Conservation (phyloP, 2,797 vertebrate species). For the Parauchenoglanis ngamensis region DNA sequence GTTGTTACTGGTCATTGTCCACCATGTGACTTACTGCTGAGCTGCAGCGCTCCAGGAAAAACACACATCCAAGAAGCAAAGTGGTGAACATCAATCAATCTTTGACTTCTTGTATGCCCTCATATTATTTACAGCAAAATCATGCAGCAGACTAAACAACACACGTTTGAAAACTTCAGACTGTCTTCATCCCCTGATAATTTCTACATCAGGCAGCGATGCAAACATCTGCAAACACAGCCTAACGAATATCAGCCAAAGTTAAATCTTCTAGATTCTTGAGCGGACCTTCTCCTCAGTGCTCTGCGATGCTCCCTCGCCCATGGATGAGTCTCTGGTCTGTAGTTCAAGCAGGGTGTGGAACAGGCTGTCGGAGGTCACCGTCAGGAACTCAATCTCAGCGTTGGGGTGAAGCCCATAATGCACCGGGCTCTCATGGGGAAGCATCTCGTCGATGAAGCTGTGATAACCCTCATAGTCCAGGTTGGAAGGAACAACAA, state of each 20-base stretch:
- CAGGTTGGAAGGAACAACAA: constrained; percentile 77
- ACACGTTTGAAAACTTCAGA: background rate
- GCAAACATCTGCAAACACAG: background rate
- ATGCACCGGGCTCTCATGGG: constrained; percentile 75
- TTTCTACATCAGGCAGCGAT: background rate
- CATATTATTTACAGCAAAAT: background rate
- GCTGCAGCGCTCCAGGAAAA: background rate
- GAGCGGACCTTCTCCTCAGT: constrained; percentile 76
- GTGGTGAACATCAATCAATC: background rate
- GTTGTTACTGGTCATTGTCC: background rate
- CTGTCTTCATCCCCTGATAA: background rate
- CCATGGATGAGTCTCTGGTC: constrained; percentile 75
- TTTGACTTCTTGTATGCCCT: background rate
- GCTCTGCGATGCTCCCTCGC: constrained; percentile 76
- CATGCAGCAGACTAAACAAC: background rate
- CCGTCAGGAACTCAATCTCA: constrained; percentile 80
- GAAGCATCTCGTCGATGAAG: constrained; percentile 78
- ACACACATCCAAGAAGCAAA: background rate
- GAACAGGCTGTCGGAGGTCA: constrained; percentile 79
- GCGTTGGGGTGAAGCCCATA: constrained; percentile 79
- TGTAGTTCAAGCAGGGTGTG: constrained; percentile 82
- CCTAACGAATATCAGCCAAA: background rate
- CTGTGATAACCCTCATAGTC: constrained; percentile 81
- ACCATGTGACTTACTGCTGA: background rate
- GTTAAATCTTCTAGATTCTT: no score